A percentile compares a stretch with the other conserved stretches of the same genome.
These are phyloP conservation scores for Rhinoptilus africanus DNA, from an alignment of 2,113 vertebrate species.

Conservation along the genomic window DNA sequence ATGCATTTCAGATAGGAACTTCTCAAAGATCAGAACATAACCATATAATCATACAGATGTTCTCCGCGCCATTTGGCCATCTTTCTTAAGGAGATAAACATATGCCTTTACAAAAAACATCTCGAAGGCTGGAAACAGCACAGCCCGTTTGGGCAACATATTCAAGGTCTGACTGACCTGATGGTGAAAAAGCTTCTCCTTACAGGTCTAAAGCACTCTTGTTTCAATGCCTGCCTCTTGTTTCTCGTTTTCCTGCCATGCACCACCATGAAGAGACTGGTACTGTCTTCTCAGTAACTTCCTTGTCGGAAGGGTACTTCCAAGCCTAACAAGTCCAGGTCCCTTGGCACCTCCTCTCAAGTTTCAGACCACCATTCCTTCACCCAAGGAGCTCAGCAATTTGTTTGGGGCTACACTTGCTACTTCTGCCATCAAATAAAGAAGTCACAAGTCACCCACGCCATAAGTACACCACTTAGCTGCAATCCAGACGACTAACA, in stretches of 20 bases:
- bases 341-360: not conserved
- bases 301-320: not conserved
- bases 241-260: not conserved
- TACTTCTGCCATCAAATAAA: not conserved
- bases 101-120: not conserved
- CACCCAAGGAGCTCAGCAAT: not conserved
- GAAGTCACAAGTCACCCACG: not conserved
- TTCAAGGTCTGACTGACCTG: not conserved
- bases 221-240: accelerated
- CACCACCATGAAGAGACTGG: not conserved
- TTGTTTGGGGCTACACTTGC: not conserved
- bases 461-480: not conserved
- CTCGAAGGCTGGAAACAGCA: too few species aligned
- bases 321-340: not conserved
- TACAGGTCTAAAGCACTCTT: not conserved
- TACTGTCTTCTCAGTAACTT: not conserved
- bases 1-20: not conserved
- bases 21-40: not conserved
- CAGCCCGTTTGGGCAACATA: not conserved
- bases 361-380: not conserved
- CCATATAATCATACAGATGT: not conserved
- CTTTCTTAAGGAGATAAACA: not conserved
- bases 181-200: not conserved
- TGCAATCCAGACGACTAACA: not conserved
- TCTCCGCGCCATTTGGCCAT: not conserved